Evolutionary conservation across 2,888 invertebrate genomes (phyloP).

Genomic region (Teleogryllus oceanicus): DNA sequence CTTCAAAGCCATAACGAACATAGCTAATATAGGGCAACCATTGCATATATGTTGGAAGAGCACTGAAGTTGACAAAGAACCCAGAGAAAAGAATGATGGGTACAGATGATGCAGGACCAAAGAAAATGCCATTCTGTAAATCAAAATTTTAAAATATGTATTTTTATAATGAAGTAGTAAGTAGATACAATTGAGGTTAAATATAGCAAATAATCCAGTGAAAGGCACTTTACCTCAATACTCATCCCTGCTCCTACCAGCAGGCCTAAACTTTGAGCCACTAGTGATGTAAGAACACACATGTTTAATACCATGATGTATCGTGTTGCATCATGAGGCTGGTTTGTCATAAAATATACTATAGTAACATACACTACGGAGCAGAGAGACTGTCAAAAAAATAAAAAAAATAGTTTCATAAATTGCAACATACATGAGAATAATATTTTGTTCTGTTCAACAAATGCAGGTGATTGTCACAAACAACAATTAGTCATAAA

Average conservation of each 20-base stretch:
- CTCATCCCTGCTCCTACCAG: constrained; percentile 90
- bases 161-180: background rate
- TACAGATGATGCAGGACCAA: constrained; percentile 53
- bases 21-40: constrained; percentile 55
- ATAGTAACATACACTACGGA: constrained; percentile 83
- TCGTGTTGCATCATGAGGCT: constrained; percentile 83
- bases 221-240: constrained; percentile 60
- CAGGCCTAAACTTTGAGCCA: constrained; percentile 87
- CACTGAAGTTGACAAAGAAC: constrained; percentile 53
- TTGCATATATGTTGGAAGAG: constrained; percentile 53
- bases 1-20: constrained; percentile 54
- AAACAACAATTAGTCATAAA: too few relatives aligned
- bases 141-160: background rate
- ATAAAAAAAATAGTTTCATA: background rate
- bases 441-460: background rate
- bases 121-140: constrained; percentile 52
- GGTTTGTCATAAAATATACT: constrained; percentile 93
- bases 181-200: background rate
- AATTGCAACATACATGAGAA: background rate
- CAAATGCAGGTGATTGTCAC: too few relatives aligned
- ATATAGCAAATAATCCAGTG: background rate
- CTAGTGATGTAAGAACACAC: constrained; percentile 79
- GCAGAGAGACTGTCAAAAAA: constrained; percentile 68
- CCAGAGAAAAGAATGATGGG: constrained; percentile 54
- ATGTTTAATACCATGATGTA: constrained; percentile 75